phyloP scores from a whole-genome alignment of 1,140 invertebrate species.

The Drosophila saltans region DNA sequence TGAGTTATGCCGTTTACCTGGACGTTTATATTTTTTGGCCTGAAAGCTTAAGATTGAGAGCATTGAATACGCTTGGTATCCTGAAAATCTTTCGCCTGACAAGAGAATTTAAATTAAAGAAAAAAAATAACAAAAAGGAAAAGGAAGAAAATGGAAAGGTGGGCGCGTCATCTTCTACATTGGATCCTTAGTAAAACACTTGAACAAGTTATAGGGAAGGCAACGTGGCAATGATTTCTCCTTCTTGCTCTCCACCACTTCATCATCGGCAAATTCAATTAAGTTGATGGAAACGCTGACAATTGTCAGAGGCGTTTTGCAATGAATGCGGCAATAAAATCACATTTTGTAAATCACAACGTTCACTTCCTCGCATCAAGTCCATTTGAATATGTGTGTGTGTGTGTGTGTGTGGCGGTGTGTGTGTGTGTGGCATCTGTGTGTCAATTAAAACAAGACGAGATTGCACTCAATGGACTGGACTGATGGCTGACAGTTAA shows the following conservation, averaged over 20 bases:
- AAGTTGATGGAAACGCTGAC: slow-evolving; percentile 72
- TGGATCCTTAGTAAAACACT: slow-evolving; percentile 4
- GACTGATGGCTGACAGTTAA: slow-evolving; percentile 2
- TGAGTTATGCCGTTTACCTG: slow-evolving; percentile 64
- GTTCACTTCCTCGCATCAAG: slow-evolving; percentile 30
- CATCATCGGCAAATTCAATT: slow-evolving; percentile 66
- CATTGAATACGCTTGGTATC: not conserved
- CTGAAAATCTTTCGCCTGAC: slow-evolving; percentile 21
- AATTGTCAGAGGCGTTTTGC: slow-evolving; percentile 50
- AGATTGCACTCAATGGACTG: slow-evolving; percentile 11
- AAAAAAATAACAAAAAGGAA: not conserved
- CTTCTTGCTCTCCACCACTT: not conserved
- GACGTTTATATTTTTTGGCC: slow-evolving; percentile 44
- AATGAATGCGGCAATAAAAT: slow-evolving; percentile 49
- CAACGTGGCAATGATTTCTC: not conserved
- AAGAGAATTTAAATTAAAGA: slow-evolving; percentile 50
- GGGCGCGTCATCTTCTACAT: not conserved
- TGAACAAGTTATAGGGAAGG: slow-evolving; percentile 9
- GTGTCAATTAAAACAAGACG: slow-evolving; percentile 59
- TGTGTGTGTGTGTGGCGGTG: not conserved
- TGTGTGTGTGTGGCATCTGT: not conserved
- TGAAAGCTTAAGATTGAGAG: not conserved
- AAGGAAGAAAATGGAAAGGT: not conserved
- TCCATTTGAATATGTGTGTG: slow-evolving; percentile 58
- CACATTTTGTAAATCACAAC: slow-evolving; percentile 42